phyloP scores from a whole-genome alignment of 2,888 invertebrate genomes.

The Sinhomidia bicolor region DNA sequence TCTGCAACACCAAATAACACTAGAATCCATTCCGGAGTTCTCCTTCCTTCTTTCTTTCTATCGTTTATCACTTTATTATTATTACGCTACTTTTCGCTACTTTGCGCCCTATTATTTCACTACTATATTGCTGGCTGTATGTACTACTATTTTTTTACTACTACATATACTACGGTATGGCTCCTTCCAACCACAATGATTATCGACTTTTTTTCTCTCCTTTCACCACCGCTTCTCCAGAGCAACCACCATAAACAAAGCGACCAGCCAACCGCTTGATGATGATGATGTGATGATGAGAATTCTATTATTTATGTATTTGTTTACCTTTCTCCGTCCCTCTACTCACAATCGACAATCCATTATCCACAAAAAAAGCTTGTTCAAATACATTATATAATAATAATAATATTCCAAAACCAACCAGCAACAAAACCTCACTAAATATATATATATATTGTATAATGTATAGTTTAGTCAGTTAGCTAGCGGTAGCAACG shows the following conservation, averaged over 20 bases:
- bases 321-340: neutral
- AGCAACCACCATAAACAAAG: constrained; percentile 20
- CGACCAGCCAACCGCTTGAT: neutral
- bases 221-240: neutral
- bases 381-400: too few relatives aligned
- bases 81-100: neutral
- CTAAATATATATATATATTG: too few relatives aligned
- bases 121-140: neutral
- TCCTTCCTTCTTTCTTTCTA: neutral
- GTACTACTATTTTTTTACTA: neutral
- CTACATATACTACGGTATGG: neutral
- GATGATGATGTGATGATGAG: constrained; percentile 14
- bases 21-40: neutral
- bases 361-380: too few relatives aligned
- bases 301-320: constrained; percentile 36
- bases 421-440: too few relatives aligned
- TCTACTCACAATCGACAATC: neutral
- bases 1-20: neutral
- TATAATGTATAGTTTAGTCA: too few relatives aligned
- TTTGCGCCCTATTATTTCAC: neutral
- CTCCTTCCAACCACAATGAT: neutral
- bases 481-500: too few relatives aligned
- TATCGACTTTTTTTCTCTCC: constrained; percentile 1
- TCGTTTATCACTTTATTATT: constrained; percentile 11
- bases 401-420: too few relatives aligned